Evolutionary conservation across 2,888 invertebrate species (phyloP).

Genomic region (Rhopalosiphum nymphaeae): DNA sequence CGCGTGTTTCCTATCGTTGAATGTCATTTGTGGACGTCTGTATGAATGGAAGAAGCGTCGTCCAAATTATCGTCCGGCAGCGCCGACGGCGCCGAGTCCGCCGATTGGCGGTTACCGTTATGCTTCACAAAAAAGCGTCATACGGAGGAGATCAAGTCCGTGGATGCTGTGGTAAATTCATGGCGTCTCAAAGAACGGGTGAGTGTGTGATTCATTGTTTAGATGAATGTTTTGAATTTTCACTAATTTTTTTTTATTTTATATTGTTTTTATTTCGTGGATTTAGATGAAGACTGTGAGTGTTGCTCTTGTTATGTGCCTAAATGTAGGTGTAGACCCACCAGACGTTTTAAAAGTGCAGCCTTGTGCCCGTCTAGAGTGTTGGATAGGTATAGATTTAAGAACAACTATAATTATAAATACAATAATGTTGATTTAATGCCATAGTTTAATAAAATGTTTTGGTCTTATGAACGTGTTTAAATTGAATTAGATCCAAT

Average conservation of each 20-base stretch:
- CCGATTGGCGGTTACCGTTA: conserved; percentile 79
- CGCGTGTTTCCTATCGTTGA: not conserved
- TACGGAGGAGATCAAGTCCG: conserved; percentile 79
- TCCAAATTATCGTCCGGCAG: conserved; percentile 58
- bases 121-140: conserved; percentile 83
- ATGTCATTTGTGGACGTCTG: conserved; percentile 52
- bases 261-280: conserved; percentile 44
- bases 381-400: conserved; percentile 89
- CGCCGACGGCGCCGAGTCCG: conserved; percentile 65
- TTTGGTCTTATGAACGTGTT: not conserved
- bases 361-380: conserved; percentile 94
- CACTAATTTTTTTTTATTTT: not conserved
- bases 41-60: conserved; percentile 63
- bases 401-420: not conserved
- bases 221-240: not conserved
- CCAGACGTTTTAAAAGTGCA: conserved; percentile 98
- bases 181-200: conserved; percentile 96
- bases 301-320: conserved; percentile 95
- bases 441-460: not conserved
- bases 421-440: not conserved
- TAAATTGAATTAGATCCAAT: conserved; percentile 79
- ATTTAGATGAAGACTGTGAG: conserved; percentile 98
- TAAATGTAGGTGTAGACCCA: conserved; percentile 99
- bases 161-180: conserved; percentile 78
- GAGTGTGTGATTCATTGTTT: conserved; percentile 66